phyloP scores from a whole-genome alignment of 2,113 vertebrate genomes.

The Corythaeola cristata region DNA sequence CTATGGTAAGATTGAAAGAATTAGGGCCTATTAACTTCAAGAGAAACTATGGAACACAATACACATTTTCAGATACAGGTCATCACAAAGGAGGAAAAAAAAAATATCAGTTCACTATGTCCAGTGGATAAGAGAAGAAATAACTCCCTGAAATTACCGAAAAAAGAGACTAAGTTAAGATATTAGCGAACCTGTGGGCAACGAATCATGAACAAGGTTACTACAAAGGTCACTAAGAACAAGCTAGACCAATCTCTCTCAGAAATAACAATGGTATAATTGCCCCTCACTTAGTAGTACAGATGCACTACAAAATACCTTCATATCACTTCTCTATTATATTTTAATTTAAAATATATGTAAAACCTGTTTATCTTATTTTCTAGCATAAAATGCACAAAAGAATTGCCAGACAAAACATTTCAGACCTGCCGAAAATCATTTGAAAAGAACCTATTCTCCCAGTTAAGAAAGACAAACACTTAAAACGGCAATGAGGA shows the following conservation, averaged over 20 bases:
- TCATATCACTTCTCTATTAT: neutral
- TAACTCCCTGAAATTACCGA: neutral
- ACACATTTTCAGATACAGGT: neutral
- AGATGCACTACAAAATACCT: neutral
- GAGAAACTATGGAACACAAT: neutral
- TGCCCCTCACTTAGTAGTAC: neutral
- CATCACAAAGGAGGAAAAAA: neutral
- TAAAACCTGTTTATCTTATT: neutral
- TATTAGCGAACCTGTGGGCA: neutral
- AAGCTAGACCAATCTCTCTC: neutral
- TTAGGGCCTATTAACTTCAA: neutral
- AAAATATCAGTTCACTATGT: neutral
- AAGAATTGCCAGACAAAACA: neutral
- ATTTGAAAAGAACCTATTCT: neutral
- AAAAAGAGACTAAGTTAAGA: neutral
- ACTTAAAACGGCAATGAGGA: neutral
- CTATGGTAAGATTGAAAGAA: neutral
- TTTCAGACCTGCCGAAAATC: neutral
- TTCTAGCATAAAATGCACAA: neutral
- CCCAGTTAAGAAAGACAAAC: neutral
- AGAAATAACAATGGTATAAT: neutral
- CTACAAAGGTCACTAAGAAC: neutral
- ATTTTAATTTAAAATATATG: neutral
- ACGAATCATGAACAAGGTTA: neutral
- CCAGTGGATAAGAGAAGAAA: neutral